Base-by-base conservation (phyloP, 2,113 vertebrate species). In the Muscicapa adusta region DNA sequence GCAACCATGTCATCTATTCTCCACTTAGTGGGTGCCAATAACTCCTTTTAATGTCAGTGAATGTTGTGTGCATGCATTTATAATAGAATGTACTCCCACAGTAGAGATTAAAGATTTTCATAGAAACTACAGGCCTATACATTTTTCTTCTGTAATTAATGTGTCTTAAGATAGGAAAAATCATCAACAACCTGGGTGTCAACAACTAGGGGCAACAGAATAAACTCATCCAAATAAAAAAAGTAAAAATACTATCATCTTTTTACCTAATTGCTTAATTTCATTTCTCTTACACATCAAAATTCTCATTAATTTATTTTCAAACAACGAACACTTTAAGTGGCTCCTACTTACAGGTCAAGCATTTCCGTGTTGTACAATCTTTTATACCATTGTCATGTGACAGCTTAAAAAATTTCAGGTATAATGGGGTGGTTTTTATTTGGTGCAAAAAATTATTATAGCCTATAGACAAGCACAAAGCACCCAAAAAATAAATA, bases 121-220 rank as follows among this genome's bases (percentile, higher is more conserved):
- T 76, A 85, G 33, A 77, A 94, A 79, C n/a, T 67, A 10, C 24
- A 92, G 16, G 14, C 61, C 47, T 88, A 22, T 71, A 42, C 28
- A 83, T 50, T 75, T 3, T 60, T 76, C 60, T 93, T 43, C 43
- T 81, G n/a, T 53, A 91, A 95, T 88, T 94, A 95, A 36, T 91
- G 88, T 20, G 88, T 8, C 42, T 82, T 73, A 51, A 66, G 26
- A 45, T 7, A 60, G 43, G n/a, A 90, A 88, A 82, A 36, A 88
- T 15, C 9, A 43, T 83, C 29, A 63, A 57, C n/a, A 82, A 5
- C 36, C 18, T 77, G 61, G 19, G 3, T 67, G 18, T 24, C 19
- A 45, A 74, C 16, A 70, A 53, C 24, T 19, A 60, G 2, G 56
- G 8, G 5, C 16, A 80, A 76, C 9, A 75, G 40, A 94, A 42